phyloP scores from a whole-genome alignment of 2,797 vertebrate genomes.

The Emydoidea blandingii region DNA sequence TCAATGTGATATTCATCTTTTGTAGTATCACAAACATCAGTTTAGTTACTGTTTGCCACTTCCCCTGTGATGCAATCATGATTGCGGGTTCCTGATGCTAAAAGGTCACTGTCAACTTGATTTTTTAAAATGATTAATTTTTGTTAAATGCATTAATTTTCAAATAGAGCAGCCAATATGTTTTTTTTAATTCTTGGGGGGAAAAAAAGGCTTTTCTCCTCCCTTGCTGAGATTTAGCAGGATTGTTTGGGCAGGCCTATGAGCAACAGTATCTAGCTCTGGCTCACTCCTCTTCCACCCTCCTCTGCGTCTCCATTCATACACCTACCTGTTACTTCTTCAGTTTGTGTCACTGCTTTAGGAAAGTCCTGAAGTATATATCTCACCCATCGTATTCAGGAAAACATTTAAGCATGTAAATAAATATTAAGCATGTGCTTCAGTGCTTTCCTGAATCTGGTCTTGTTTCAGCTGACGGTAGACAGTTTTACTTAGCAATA shows the following conservation, averaged over 20 bases:
- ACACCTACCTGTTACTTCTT: neutral
- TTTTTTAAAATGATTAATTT: neutral
- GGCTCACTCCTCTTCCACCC: neutral
- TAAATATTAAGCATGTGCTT: neutral
- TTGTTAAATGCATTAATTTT: neutral
- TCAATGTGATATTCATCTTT: neutral
- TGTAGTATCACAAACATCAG: neutral
- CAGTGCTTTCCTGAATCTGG: slow-evolving; percentile 3
- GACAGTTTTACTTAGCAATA: neutral
- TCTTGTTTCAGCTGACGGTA: slow-evolving; percentile 9
- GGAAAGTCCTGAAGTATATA: neutral
- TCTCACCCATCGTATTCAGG: neutral
- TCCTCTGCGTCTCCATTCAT: neutral
- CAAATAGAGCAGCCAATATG: neutral
- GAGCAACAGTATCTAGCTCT: neutral
- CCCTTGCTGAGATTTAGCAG: neutral
- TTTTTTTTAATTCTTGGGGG: neutral
- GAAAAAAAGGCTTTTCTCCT: neutral
- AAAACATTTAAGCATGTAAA: neutral
- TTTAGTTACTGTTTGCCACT: neutral
- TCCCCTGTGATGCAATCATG: neutral
- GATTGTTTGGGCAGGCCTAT: neutral
- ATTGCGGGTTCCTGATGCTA: neutral
- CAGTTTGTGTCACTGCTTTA: neutral
- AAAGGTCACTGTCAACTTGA: neutral